These are phyloP conservation scores for Drosophila silvestris DNA, from an alignment of 2,888 invertebrate genomes.

Conservation along the genomic window DNA sequence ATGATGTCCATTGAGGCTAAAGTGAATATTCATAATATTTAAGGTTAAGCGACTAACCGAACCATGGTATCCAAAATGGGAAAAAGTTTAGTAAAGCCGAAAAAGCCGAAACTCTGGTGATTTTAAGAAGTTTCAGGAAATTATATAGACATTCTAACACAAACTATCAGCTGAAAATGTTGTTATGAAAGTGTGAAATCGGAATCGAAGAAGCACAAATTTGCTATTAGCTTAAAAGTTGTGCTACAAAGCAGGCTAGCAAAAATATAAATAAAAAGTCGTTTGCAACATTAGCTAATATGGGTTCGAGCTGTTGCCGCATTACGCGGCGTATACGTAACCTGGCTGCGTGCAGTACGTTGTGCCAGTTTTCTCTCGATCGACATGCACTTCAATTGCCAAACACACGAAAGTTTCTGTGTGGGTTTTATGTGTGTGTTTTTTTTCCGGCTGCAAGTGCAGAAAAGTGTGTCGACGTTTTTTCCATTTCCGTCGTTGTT, in stretches of 20 bases:
- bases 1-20: background rate
- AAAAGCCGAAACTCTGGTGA: too few relatives aligned
- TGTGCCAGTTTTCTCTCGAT: slow-evolving; percentile 71
- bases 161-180: background rate
- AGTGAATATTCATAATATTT: background rate
- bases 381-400: slow-evolving; percentile 75
- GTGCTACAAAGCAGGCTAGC: background rate
- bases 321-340: slow-evolving; percentile 68
- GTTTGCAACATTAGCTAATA: slow-evolving; percentile 68
- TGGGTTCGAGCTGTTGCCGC: slow-evolving; percentile 34
- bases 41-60: background rate
- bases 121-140: background rate
- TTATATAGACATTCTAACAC: background rate
- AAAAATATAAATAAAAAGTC: background rate
- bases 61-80: background rate
- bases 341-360: slow-evolving; percentile 55
- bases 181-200: background rate
- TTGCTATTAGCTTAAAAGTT: background rate
- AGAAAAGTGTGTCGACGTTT: slow-evolving; percentile 72
- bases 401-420: slow-evolving; percentile 45
- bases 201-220: background rate
- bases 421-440: slow-evolving; percentile 9
- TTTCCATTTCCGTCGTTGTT: slow-evolving; percentile 64
- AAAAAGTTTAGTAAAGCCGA: background rate
- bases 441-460: slow-evolving; percentile 63